Base-by-base conservation (phyloP, 2,888 invertebrate genomes). In the Leptura quadrifasciata region DNA sequence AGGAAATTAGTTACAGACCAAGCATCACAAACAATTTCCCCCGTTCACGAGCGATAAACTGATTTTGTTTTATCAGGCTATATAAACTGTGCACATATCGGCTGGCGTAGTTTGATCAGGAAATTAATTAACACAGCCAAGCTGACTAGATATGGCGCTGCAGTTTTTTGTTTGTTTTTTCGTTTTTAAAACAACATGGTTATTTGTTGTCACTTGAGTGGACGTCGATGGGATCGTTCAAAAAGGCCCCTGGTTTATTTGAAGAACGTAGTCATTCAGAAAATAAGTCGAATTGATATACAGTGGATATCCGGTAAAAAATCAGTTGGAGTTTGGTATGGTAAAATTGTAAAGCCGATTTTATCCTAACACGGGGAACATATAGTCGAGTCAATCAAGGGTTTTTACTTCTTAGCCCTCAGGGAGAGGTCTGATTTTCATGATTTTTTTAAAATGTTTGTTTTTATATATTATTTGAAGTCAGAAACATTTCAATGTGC, bases 21-120 rank as follows among this genome's bases (percentile, higher is more conserved):
- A 55, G 63, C 68, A 70, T 70, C 77, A 67, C 64, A 64, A 74
- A 77, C 74, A 72, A 77, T 77, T 77, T 77, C 77, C 47, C n/a
- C 47, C 2, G n/a, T 5, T 47, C 77, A 72, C 64, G 64, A 58
- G 47, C 72, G 68, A 35, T 76, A 72, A 76, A 68, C 76, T 57
- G 76, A 77, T 77, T 72, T 27, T 64, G 74, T 63, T 74, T 60
- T 60, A 74, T 74, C 72, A 39, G 64, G 52, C 63, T 58, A 27
- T n/a, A 20, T 35, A 20, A 10, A 39, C 39, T 20, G 63, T 61
- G 20, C 20, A 27, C 35, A 35, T 63, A 63, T 63, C 69, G 67
- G 47, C 6, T 24, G 18, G 24, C 12, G 67, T 27, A 52, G 65
- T 57, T 31, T 58, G 15, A 39, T 35, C 69, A 39, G 69, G 24